A percentile compares a stretch with the other conserved stretches of the same genome.
Conservation (phyloP, 1,140 invertebrate species). For the Aphaenogaster rudis region DNA sequence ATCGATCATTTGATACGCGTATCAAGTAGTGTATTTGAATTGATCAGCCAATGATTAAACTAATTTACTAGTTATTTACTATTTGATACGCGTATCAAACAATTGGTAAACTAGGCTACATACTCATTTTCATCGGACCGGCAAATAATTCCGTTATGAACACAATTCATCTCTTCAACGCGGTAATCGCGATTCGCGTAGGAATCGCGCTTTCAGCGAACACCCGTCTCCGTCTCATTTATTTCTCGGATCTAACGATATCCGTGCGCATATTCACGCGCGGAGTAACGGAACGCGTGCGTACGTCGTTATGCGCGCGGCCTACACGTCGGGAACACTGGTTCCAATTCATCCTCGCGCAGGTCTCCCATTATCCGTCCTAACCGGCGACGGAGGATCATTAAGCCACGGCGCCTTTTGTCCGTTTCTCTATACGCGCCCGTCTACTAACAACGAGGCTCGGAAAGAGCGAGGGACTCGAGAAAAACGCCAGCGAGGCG, state of each 20-base stretch:
- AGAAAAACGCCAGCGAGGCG: constrained; percentile 46
- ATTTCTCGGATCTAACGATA: constrained; percentile 52
- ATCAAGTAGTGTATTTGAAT: no score
- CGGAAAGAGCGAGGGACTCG: constrained; percentile 25
- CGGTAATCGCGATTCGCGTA: constrained; percentile 25
- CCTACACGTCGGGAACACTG: constrained; percentile 67
- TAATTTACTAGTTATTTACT: no score
- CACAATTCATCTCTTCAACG: constrained; percentile 9
- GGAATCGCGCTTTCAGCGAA: constrained; percentile 45
- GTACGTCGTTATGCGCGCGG: constrained; percentile 32
- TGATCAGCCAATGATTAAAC: no score
- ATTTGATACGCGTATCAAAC: no score
- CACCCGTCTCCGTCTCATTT: constrained; percentile 19
- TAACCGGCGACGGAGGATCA: constrained; percentile 76
- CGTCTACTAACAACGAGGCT: constrained; percentile 44
- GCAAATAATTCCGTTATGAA: constrained; percentile 10
- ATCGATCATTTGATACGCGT: no score
- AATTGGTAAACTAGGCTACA: no score
- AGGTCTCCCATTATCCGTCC: constrained; percentile 73
- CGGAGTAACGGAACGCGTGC: constrained; percentile 50
- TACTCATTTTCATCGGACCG: not conserved
- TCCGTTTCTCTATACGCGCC: constrained; percentile 40
- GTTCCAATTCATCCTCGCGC: constrained; percentile 75
- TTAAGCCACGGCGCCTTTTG: constrained; percentile 75
- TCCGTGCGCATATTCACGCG: not conserved